phyloP scores from a whole-genome alignment of 2,888 invertebrate species.

The Endotricha flammealis region DNA sequence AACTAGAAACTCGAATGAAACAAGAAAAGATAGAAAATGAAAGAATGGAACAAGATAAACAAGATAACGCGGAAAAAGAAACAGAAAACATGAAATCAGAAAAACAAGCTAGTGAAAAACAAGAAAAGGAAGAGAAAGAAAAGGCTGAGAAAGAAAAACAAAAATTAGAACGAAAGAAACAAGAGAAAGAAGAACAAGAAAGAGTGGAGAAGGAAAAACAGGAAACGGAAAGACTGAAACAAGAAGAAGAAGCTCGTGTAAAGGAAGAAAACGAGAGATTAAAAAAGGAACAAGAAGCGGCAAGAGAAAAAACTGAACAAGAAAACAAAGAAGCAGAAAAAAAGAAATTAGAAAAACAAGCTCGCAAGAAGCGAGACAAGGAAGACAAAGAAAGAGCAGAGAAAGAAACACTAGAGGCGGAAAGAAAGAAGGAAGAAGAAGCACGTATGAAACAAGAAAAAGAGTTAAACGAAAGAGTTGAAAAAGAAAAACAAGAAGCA shows the following conservation, averaged over 20 bases:
- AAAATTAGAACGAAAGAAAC: background rate
- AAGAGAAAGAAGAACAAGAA: constrained; percentile 11
- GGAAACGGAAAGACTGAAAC: constrained; percentile 1
- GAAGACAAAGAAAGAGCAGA: constrained; percentile 9
- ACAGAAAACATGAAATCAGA: constrained; percentile 4
- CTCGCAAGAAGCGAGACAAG: constrained; percentile 6
- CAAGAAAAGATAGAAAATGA: constrained; percentile 12
- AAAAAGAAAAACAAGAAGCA: constrained; percentile 16
- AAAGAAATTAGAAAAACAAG: constrained; percentile 17
- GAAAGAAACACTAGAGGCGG: constrained; percentile 15
- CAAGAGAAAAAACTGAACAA: constrained; percentile 12
- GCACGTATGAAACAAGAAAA: constrained; percentile 5
- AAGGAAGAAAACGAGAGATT: constrained; percentile 12
- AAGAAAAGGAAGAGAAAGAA: constrained; percentile 10
- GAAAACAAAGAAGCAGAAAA: constrained; percentile 10
- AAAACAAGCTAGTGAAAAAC: constrained; percentile 2
- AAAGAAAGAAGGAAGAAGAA: constrained; percentile 18
- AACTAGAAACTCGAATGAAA: constrained; percentile 14
- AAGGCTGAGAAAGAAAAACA: background rate
- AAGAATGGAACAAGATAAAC: constrained; percentile 6
- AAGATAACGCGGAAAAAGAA: constrained; percentile 6
- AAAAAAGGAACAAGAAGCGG: constrained; percentile 7
- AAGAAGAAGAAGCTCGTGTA: constrained; percentile 8
- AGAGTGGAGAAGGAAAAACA: constrained; percentile 7
- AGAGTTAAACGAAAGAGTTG: constrained; percentile 12